These are phyloP conservation scores for Rhea americana DNA, from an alignment of 2,113 vertebrate species.

Conservation along the genomic window DNA sequence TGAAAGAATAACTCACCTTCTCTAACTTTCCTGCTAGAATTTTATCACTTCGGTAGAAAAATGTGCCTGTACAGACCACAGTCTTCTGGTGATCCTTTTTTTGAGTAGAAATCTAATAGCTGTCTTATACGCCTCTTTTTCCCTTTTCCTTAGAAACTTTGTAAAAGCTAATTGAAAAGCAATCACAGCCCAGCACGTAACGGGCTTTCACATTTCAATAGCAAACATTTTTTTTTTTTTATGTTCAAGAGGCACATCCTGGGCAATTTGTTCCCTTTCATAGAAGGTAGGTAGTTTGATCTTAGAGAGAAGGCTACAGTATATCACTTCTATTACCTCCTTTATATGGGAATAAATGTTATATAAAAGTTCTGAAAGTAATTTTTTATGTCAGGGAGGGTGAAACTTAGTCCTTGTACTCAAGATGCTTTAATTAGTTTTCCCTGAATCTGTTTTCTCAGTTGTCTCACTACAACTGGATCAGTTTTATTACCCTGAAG, in stretches of 20 bases:
- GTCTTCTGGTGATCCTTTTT: background rate
- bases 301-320: background rate
- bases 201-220: conserved; percentile 9
- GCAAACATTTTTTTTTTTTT: background rate
- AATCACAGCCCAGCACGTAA: conserved; percentile 11
- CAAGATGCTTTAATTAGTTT: conserved; percentile 47
- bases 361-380: conserved; percentile 50
- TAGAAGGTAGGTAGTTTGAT: background rate
- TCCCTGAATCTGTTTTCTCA: conserved; percentile 44
- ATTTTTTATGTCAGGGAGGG: conserved; percentile 18
- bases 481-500: conserved; percentile 42
- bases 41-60: background rate
- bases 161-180: conserved; percentile 43
- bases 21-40: background rate
- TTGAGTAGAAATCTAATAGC: background rate
- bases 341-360: conserved; percentile 34
- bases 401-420: background rate
- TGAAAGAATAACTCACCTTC: background rate
- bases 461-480: conserved; percentile 9
- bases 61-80: background rate
- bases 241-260: background rate
- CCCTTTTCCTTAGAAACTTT: background rate
- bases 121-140: background rate
- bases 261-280: background rate
- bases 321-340: conserved; percentile 15